These are phyloP conservation scores for Lasioglossum villosulum DNA, from an alignment of 2,888 invertebrate species.

Conservation along the genomic window DNA sequence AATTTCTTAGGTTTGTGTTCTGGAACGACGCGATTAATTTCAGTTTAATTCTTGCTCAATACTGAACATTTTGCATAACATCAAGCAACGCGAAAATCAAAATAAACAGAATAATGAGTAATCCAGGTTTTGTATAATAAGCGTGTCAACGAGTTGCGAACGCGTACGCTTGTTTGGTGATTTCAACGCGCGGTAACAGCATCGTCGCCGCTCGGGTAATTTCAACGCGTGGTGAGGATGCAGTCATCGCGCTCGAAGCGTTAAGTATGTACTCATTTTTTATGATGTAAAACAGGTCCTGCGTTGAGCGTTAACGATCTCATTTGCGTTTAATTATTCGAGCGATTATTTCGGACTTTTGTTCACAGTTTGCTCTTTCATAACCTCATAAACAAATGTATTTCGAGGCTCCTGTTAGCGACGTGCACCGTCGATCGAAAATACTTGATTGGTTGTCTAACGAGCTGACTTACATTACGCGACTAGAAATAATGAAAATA, in stretches of 20 bases:
- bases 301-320: constrained; percentile 1
- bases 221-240: neutral
- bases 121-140: neutral
- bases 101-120: neutral
- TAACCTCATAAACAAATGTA: neutral
- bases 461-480: neutral
- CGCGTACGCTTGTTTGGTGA: neutral
- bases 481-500: neutral
- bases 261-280: neutral
- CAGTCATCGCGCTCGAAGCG: neutral
- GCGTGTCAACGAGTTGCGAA: neutral
- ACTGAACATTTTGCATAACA: neutral
- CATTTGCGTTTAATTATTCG: constrained; percentile 5
- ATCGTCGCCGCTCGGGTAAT: constrained; percentile 3
- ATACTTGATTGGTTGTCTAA: neutral
- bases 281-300: constrained; percentile 1
- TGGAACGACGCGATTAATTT: too few relatives aligned
- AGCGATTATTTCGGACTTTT: neutral
- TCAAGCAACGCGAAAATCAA: neutral
- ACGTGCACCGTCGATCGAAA: neutral
- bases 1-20: too few relatives aligned
- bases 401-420: neutral
- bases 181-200: constrained; percentile 4
- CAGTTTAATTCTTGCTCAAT: neutral
- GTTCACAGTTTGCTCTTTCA: neutral